phyloP scores from a whole-genome alignment of 2,113 vertebrate genomes.

The Alethe castanea region DNA sequence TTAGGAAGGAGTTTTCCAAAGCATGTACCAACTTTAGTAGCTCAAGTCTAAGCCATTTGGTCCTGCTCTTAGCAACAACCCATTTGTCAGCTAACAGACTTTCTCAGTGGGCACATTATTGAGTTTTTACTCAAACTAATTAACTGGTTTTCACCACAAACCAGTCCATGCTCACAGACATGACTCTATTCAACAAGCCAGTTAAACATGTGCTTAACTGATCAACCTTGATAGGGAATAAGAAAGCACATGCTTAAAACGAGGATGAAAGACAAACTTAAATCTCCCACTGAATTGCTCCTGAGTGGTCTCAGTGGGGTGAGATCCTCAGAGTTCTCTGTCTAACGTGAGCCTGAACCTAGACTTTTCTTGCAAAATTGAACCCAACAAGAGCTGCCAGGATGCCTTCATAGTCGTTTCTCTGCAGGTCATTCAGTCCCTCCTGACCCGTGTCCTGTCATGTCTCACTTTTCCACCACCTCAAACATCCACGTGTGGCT shows the following conservation, averaged over 20 bases:
- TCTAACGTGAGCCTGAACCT: background rate
- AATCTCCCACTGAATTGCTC: background rate
- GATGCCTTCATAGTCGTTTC: background rate
- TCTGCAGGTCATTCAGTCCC: background rate
- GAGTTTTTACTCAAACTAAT: background rate
- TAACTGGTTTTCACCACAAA: slow-evolving; percentile 6
- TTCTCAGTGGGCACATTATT: background rate
- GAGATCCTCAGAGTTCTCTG: background rate
- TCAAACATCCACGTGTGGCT: background rate
- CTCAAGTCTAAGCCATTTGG: background rate
- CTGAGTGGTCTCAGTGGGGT: background rate
- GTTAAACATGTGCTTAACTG: slow-evolving; percentile 16
- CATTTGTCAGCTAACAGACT: background rate
- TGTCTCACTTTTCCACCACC: slow-evolving; percentile 12
- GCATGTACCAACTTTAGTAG: background rate
- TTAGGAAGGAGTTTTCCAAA: background rate
- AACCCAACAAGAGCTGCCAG: background rate
- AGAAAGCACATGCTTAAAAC: background rate
- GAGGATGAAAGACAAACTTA: background rate
- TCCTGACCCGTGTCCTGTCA: background rate
- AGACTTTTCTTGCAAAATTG: background rate
- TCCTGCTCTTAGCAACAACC: background rate
- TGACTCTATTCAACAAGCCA: background rate
- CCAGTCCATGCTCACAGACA: background rate
- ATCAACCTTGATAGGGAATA: background rate